Conservation (phyloP, 2,888 invertebrate species). For the Platycheirus albimanus region DNA sequence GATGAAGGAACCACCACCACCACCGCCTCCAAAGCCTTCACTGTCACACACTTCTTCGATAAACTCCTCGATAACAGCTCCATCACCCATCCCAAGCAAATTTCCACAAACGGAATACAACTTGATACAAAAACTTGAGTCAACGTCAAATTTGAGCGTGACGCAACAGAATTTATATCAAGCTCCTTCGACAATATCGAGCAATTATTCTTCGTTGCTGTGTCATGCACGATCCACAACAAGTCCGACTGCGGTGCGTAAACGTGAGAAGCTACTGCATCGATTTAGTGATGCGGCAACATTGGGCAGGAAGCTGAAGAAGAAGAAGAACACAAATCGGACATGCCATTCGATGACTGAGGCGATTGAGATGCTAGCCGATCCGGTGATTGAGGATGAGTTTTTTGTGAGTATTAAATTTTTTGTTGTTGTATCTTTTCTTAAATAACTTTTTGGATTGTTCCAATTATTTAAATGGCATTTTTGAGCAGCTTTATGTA, state of each 20-base stretch:
- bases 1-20: conserved; percentile 82
- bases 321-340: conserved; percentile 82
- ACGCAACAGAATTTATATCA: conserved; percentile 80
- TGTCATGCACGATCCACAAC: conserved; percentile 80
- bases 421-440: neutral
- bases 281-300: conserved; percentile 83
- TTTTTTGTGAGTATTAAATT: conserved; percentile 82
- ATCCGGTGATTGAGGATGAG: conserved; percentile 83
- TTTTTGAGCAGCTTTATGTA: too few relatives aligned
- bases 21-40: conserved; percentile 80
- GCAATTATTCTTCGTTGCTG: conserved; percentile 79
- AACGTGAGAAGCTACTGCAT: conserved; percentile 82
- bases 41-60: conserved; percentile 78
- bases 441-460: neutral
- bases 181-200: conserved; percentile 76
- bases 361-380: conserved; percentile 82
- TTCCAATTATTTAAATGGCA: too few relatives aligned
- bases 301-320: conserved; percentile 81
- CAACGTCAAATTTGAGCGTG: conserved; percentile 78
- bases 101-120: conserved; percentile 81
- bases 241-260: conserved; percentile 80
- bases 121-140: conserved; percentile 81
- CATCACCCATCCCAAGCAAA: conserved; percentile 79
- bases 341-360: conserved; percentile 83
- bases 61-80: conserved; percentile 76